phyloP scores from a whole-genome alignment of 2,888 invertebrate genomes.

The Rapana venosa region DNA sequence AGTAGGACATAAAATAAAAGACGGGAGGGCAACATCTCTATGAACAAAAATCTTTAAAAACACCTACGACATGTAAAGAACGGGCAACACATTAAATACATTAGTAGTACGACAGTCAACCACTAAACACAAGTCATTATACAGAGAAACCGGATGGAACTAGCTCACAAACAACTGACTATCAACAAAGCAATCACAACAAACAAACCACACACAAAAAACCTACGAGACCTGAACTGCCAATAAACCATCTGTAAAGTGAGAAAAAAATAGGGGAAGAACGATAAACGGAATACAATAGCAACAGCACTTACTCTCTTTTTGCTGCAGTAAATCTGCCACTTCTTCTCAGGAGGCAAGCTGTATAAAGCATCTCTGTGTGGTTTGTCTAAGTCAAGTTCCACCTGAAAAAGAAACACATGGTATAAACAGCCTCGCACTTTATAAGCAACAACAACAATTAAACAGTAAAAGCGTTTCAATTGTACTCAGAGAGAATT shows the following conservation, averaged over 20 bases:
- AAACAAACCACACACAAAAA: no score
- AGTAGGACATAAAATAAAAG: no score
- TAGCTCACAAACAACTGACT: no score
- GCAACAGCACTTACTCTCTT: conserved; percentile 79
- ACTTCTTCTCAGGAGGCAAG: conserved; percentile 95
- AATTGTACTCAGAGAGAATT: neutral
- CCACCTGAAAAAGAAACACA: conserved; percentile 82
- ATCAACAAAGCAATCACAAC: no score
- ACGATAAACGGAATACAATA: neutral
- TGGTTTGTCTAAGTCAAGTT: conserved; percentile 93
- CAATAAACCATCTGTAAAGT: no score
- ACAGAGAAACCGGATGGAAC: no score
- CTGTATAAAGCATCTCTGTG: conserved; percentile 96
- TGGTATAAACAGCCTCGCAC: neutral
- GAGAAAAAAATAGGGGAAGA: no score
- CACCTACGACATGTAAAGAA: no score
- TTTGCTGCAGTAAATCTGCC: conserved; percentile 97
- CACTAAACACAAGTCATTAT: neutral
- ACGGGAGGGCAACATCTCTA: no score
- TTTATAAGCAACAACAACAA: neutral
- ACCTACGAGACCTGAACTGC: no score
- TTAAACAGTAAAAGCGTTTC: neutral
- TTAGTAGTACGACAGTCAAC: neutral
- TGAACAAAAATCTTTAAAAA: no score
- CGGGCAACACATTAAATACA: no score